These are phyloP conservation scores for Heterotilapia buettikoferi DNA, from an alignment of 2,113 vertebrate species.

Conservation along the genomic window DNA sequence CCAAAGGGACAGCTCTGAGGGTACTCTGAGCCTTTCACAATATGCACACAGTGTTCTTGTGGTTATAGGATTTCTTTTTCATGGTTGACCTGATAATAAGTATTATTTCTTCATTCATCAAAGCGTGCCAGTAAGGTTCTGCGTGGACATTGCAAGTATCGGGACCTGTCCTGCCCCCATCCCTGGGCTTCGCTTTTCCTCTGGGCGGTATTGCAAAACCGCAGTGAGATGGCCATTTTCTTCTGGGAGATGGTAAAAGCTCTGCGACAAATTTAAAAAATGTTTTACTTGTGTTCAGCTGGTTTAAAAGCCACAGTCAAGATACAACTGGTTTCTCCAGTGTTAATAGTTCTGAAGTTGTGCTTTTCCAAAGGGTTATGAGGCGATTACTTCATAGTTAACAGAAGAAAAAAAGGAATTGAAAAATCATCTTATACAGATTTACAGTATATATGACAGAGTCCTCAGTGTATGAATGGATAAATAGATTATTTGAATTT, in stretches of 20 bases:
- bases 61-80: not conserved
- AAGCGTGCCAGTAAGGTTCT: not conserved
- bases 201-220: not conserved
- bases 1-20: conserved; percentile 43
- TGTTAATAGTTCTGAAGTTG: not conserved
- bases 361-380: not conserved
- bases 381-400: not conserved
- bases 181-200: not conserved
- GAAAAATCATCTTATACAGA: not conserved
- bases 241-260: not conserved
- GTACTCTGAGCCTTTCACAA: conserved; percentile 39
- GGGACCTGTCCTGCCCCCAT: not conserved
- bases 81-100: not conserved
- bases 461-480: not conserved
- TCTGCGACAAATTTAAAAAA: not conserved
- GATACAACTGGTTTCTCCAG: not conserved
- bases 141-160: not conserved
- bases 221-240: not conserved
- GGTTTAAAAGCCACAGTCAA: not conserved
- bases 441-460: not conserved
- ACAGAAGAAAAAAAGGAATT: not conserved
- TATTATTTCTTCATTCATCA: not conserved
- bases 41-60: not conserved
- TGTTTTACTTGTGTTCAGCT: not conserved
- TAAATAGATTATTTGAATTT: not conserved